Base-by-base conservation (phyloP, 2,888 invertebrate genomes). In the Drosophila siamana region DNA sequence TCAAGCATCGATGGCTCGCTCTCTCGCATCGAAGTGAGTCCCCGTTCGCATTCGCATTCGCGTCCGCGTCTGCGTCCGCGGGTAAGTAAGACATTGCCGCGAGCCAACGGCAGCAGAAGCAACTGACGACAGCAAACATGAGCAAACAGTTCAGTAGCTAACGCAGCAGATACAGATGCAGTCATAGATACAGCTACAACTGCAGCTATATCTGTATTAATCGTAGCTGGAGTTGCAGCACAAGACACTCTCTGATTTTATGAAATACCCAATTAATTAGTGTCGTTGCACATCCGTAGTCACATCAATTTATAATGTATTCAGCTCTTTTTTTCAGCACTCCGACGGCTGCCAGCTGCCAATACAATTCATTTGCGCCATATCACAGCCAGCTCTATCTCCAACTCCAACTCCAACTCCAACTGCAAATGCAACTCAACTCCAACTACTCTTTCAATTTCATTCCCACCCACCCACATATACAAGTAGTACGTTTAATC, bases 181-280 rank as follows among this genome's bases (percentile, higher is more conserved):
- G 54, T 40, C 65, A 43, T 54, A 52, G 43, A 44, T 60, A 48
- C 44, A 56, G 51, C 6, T 51, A 51, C 55, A 56, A 47, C 22
- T 60, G 2, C 50, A 46, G n/a, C 72, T 74, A 69, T 69, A 72
- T 74, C 65, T 74, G 68, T 26, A 13, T 75, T 68, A 70, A 64
- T 40, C 24, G 57, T 52, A 63, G 66, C 62, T 74, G 75, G 76
- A 76, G 73, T 74, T 73, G 71, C 57, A 66, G 61, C 72, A 71
- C 68, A 78, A 56, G 50, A 69, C 65, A 66, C 73, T 62, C 70
- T 74, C 66, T 38, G 72, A 69, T 72, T 78, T 86, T 84, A 89
- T 88, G 87, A 89, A 88, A 89, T 78, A 73, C 64, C 71, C 84
- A 88, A 86, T 85, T 85, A 85, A 85, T 85, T 88, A 86, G 61